Evolutionary conservation across 2,113 vertebrate species (phyloP), one percentile per base, ranked within the genome.

Genomic region (Calypte anna): DNA sequence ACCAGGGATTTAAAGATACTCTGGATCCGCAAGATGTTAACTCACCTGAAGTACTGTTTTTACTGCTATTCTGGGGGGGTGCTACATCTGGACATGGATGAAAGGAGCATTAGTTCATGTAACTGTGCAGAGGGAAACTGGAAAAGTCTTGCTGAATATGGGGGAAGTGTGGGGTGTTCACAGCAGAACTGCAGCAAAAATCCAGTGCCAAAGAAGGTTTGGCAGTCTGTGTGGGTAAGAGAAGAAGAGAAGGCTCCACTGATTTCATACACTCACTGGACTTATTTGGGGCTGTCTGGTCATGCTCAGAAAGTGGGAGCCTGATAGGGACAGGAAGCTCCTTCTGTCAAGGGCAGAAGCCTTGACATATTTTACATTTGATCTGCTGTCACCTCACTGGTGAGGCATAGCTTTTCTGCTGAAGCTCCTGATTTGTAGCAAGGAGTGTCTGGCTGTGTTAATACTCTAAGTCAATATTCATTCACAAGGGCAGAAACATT

Each of bases 61-160:
- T 63, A 36, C 31, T 69, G 50, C 8, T 70, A 0, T 61, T 18
- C 66, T 84, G 88, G 78, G 36, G 8, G 33, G 38, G 31, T 6
- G 3, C 25, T 51, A 8, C 17, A 14, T 74, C 46, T 57, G n/a
- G 51, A 25, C 5, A 6, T 40, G 53, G 21, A 13, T 20, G 67
- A 72, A 79, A 33, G 20, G 17, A 16, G 15, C 8, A 50, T 31
- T 1, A 0, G 61, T 79, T 67, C 36, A 31, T 36, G 17, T 36
- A 40, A 43, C 33, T 58, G 23, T 63, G 25, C 31, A 58, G 48
- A 54, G 30, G 14, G 53, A 86, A 21, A 22, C 1, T 21, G 50
- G 21, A 48, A 70, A 23, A 8, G 10, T 17, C 38, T n/a, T 8
- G 7, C 22, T 51, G 25, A 14, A 7, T 4, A 6, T 0, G 0